A percentile compares a stretch with the other conserved stretches of the same genome.
Evolutionary conservation across 1,140 invertebrate genomes (phyloP).

Genomic region (Drosophila paulistorum): DNA sequence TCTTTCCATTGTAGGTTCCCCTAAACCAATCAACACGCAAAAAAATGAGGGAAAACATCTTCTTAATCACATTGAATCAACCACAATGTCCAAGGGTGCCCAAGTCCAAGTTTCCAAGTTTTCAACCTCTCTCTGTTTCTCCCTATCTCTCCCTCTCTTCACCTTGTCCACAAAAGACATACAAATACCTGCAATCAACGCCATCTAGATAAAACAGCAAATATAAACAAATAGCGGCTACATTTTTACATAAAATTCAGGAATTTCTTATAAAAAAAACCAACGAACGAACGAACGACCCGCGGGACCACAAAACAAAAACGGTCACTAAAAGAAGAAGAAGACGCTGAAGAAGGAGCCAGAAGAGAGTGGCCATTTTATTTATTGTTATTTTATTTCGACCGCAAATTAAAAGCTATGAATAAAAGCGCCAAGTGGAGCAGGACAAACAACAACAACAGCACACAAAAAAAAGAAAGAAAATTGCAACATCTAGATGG

Average conservation of each 20-base stretch:
- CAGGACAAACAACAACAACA: slow-evolving; percentile 31
- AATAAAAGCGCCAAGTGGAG: slow-evolving; percentile 73
- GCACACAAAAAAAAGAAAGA: slow-evolving; percentile 8
- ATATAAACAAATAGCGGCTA: slow-evolving; percentile 73
- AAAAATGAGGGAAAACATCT: slow-evolving; percentile 15
- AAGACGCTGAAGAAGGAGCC: not conserved
- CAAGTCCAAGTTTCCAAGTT: slow-evolving; percentile 1
- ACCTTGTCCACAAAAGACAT: slow-evolving; percentile 37
- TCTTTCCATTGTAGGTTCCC: not conserved
- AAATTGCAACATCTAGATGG: not conserved
- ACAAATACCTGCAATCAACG: slow-evolving; percentile 77
- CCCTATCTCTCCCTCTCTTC: not conserved
- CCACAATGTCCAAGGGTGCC: slow-evolving; percentile 6
- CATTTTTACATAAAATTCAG: slow-evolving; percentile 70
- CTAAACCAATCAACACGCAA: no score
- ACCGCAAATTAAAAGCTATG: slow-evolving; percentile 81
- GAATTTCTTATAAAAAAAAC: slow-evolving; percentile 3
- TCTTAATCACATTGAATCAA: slow-evolving; percentile 46
- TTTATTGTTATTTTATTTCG: slow-evolving; percentile 81
- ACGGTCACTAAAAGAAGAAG: not conserved
- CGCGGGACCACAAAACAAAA: slow-evolving; percentile 24
- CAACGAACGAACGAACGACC: slow-evolving; percentile 31
- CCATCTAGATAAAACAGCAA: slow-evolving; percentile 75
- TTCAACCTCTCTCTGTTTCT: not conserved
- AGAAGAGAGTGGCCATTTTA: slow-evolving; percentile 65